A percentile compares a stretch with the other conserved stretches of the same genome.
Evolutionary conservation across 2,797 vertebrate genomes (phyloP).

Genomic region (Fistularia commersonii): DNA sequence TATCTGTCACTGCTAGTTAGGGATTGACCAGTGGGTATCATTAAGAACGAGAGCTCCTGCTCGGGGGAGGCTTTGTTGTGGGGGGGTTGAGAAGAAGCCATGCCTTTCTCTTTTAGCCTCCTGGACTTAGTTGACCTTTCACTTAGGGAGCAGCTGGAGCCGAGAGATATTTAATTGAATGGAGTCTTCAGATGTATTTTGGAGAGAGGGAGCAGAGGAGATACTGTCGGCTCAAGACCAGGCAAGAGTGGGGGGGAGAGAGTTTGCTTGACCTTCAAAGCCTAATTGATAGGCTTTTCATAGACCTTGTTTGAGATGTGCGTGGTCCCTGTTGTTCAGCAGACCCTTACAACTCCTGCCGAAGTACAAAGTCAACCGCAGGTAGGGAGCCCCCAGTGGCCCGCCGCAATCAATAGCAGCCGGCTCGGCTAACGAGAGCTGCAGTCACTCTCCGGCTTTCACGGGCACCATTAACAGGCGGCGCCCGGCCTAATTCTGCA

Average conservation of each 20-base stretch:
- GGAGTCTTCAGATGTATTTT: conserved; percentile 89
- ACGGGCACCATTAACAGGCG: conserved; percentile 51
- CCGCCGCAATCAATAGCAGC: conserved; percentile 67
- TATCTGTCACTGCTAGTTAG: conserved; percentile 87
- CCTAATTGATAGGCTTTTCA: conserved; percentile 86
- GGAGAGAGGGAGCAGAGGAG: conserved; percentile 69
- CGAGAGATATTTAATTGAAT: conserved; percentile 95
- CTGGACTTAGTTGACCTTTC: conserved; percentile 93
- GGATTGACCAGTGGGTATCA: conserved; percentile 93
- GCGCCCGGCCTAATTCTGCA: conserved; percentile 63
- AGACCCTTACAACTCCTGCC: conserved; percentile 78
- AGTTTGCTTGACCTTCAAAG: conserved; percentile 88
- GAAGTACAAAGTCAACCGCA: conserved; percentile 82
- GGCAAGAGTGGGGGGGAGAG: conserved; percentile 56
- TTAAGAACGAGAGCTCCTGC: conserved; percentile 78
- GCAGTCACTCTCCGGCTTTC: conserved; percentile 65
- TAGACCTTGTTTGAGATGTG: conserved; percentile 77
- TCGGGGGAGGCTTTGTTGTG: conserved; percentile 75
- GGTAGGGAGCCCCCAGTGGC: conserved; percentile 75
- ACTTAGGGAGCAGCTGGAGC: conserved; percentile 92
- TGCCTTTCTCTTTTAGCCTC: conserved; percentile 84
- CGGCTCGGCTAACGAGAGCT: conserved; percentile 67
- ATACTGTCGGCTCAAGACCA: conserved; percentile 65
- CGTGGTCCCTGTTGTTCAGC: conserved; percentile 71
- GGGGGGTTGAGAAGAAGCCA: conserved; percentile 61